Evolutionary conservation across 2,113 vertebrate genomes (phyloP).

Genomic region (Athene noctua): DNA sequence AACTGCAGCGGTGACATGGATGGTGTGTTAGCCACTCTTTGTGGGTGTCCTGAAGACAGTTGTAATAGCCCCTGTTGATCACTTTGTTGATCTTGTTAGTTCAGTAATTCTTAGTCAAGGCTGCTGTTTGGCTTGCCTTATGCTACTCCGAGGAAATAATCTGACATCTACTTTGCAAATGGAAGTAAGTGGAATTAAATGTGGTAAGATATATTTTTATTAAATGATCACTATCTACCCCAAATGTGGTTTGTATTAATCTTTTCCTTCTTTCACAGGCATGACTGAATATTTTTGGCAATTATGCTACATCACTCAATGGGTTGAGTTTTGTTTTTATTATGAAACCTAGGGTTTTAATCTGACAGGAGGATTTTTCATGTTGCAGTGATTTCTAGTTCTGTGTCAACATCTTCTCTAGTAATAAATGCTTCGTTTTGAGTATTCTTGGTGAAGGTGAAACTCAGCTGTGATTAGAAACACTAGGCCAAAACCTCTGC

Average conservation of each 20-base stretch:
- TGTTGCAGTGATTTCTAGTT: slow-evolving; percentile 11
- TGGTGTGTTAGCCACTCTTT: not conserved
- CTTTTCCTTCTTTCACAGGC: not conserved
- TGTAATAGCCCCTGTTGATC: not conserved
- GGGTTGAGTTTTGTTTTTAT: not conserved
- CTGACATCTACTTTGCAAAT: not conserved
- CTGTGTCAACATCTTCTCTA: not conserved
- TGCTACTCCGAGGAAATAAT: not conserved
- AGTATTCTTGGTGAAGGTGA: not conserved
- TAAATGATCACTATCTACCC: not conserved
- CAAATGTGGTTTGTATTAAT: not conserved
- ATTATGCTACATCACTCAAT: not conserved
- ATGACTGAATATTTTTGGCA: not conserved
- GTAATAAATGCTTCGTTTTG: not conserved
- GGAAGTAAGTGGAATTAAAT: not conserved
- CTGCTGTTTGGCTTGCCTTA: not conserved
- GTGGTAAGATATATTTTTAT: not conserved
- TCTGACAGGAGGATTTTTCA: not conserved
- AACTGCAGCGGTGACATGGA: not conserved
- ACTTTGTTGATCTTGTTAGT: not conserved
- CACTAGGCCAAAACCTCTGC: not conserved
- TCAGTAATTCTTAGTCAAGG: not conserved
- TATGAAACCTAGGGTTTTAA: not conserved
- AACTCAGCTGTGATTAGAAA: not conserved
- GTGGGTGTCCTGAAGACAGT: not conserved